A percentile compares a stretch with the other conserved stretches of the same genome.
Conservation (phyloP, 2,888 invertebrate genomes). For the Temnothorax ravouxi region DNA sequence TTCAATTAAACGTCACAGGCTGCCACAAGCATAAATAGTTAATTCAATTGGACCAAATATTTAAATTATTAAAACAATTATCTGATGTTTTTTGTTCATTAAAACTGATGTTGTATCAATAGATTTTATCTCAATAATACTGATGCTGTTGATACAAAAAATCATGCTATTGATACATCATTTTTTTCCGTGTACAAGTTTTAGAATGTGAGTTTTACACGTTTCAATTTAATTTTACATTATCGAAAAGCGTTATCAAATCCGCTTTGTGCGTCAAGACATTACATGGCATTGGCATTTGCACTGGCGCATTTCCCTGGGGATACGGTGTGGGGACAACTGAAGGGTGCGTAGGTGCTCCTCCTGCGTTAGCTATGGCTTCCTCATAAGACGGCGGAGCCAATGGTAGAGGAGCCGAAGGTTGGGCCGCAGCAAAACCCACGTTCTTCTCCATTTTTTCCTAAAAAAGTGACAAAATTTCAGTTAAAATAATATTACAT, state of each 20-base stretch:
- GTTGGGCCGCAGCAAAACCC: conserved; percentile 58
- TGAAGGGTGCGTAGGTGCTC: conserved; percentile 57
- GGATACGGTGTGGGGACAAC: conserved; percentile 75
- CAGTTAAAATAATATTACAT: background rate
- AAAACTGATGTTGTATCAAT: too few species aligned
- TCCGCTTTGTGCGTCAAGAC: background rate
- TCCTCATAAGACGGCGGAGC: conserved; percentile 84
- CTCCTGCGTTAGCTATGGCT: conserved; percentile 76
- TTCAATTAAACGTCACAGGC: too few species aligned
- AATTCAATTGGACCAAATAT: too few species aligned
- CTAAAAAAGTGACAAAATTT: background rate
- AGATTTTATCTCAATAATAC: too few species aligned
- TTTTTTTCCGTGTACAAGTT: too few species aligned
- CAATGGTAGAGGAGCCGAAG: conserved; percentile 75
- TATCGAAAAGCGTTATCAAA: background rate
- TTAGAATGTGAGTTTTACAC: background rate
- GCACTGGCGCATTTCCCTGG: conserved; percentile 61
- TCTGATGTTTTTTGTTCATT: too few species aligned
- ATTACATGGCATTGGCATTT: conserved; percentile 66
- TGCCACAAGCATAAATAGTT: too few species aligned
- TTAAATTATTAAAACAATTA: too few species aligned
- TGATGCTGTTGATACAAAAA: too few species aligned
- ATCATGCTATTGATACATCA: too few species aligned
- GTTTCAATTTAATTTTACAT: background rate
- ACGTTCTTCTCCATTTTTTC: conserved; percentile 66